Evolutionary conservation across 2,888 invertebrate species (phyloP), one percentile per base, ranked within the genome.

Genomic region (Thymelicus lineola): DNA sequence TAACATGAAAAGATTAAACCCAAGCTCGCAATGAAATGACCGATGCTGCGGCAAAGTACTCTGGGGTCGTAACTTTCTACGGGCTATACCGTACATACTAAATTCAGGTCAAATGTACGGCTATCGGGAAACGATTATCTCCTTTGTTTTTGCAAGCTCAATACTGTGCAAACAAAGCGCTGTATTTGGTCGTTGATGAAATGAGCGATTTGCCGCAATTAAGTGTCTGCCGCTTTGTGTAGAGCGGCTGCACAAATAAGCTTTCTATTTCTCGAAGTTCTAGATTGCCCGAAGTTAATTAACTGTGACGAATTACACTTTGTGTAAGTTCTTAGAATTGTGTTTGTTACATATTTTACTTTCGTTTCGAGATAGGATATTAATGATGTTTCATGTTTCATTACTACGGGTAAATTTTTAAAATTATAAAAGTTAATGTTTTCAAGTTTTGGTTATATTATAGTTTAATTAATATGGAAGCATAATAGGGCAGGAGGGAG

Each of bases 71-170:
- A 53, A 35, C 45, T 59, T 66, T 50, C 66, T 38, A n/a, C 20
- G 3, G 36, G 46, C 50, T 42, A 9, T 53, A 48, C 17, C 48
- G 50, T 38, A 67, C 67, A 67, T 68, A 57, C 61, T 68, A 62
- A 62, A 68, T 68, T 68, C 62, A 46, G 68, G 68, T 57, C 68
- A 62, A 68, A 68, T 62, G 20, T 61, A 68, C 55, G 46, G 57
- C 68, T 62, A 68, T 68, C 62, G 68, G 68, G 62, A 68, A 68
- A 68, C 62, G 62, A 68, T 68, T 68, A 68, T 68, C 61, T 68
- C 65, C 59, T 72, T 71, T 73, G 74, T 72, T 73, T 77, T 77
- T 77, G 74, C 69, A 73, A 67, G 73, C 69, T 72, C 72, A 70
- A 73, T 72, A 73, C 72, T 71, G 71, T 28, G 74, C 69, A 73